Evolutionary conservation across 1,140 invertebrate genomes (phyloP).

Genomic region (Brachionus sp.): DNA sequence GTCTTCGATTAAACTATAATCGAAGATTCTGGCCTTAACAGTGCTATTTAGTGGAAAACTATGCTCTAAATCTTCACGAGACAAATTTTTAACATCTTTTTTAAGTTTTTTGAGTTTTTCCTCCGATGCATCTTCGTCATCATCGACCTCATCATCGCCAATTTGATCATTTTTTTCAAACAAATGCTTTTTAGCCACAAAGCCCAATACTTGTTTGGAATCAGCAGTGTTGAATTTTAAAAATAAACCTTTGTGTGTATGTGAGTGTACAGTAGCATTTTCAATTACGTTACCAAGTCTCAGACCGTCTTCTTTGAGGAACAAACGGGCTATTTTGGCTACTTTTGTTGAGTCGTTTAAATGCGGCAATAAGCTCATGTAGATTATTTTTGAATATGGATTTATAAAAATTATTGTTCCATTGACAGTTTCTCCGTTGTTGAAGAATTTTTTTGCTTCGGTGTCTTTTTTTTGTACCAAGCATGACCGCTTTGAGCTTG

Average conservation of each 20-base stretch:
- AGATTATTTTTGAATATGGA: slow-evolving; percentile 38
- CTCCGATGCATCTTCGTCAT: slow-evolving; percentile 53
- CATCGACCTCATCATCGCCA: slow-evolving; percentile 45
- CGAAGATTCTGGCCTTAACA: slow-evolving; percentile 61
- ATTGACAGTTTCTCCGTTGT: not conserved
- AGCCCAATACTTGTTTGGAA: slow-evolving; percentile 9
- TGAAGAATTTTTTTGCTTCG: not conserved
- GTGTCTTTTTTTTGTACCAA: not conserved
- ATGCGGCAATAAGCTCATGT: slow-evolving; percentile 27
- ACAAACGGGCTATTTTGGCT: not conserved
- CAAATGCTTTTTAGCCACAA: slow-evolving; percentile 40
- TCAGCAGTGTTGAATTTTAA: slow-evolving; percentile 17
- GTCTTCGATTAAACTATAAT: slow-evolving; percentile 51
- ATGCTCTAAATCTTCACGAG: not conserved
- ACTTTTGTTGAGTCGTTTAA: slow-evolving; percentile 12
- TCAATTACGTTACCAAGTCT: not conserved
- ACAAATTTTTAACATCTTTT: slow-evolving; percentile 33
- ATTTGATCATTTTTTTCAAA: slow-evolving; percentile 25
- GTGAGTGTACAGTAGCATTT: not conserved
- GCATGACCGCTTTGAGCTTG: not conserved
- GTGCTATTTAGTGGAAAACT: slow-evolving; percentile 61
- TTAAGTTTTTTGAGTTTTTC: slow-evolving; percentile 54
- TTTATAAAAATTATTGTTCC: slow-evolving; percentile 41
- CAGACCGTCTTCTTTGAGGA: not conserved
- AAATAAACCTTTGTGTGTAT: slow-evolving; percentile 22